Base-by-base conservation (phyloP, 2,888 invertebrate species). In the Helicoverpa assulta region DNA sequence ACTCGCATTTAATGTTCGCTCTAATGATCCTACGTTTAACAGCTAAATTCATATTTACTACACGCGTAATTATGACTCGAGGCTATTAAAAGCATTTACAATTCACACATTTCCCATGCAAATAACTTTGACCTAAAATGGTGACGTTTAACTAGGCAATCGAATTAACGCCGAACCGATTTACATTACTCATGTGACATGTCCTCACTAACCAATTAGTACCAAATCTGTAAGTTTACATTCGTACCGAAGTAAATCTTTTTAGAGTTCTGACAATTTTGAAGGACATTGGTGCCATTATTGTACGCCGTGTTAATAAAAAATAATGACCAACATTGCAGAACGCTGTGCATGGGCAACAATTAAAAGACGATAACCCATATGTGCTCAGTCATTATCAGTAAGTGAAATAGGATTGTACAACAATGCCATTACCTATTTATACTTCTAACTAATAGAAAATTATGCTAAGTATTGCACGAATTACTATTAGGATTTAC, bases 301-400 rank as follows among this genome's bases (percentile, higher is more conserved):
- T 54, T n/a, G 57, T 10, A 43, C 55, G 43, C 29, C 19, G 10
- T 19, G 8, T 37, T n/a, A 8, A 33, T 33, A 33, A 33, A 33
- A 33, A 19, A 68, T 33, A n/a, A 40, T 53, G 29, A 50, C 33
- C 29, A 60, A 26, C 47, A 56, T 67, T 74, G 54, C 55, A 16
- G 7, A 74, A 74, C 47, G n/a, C 51, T 29, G 43, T n/a, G 55
- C 55, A 66, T 7, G 26, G 26, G 26, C 26, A 53, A 26, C 16
- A 19, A 21, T 26, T 14, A 73, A 57, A 67, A 62, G 65, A 73
- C 51, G 67, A 74, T 83, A 75, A 77, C 76, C 67, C 70, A 68
- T 73, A 68, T 73, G 75, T 69, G 69, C 53, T 68, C 55, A 68
- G 47, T 56, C 61, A 62, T 73, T 67, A 75, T 73, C 76, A 66